Evolutionary conservation across 2,113 vertebrate genomes (phyloP).

Genomic region (Acanthochromis polyacanthus): DNA sequence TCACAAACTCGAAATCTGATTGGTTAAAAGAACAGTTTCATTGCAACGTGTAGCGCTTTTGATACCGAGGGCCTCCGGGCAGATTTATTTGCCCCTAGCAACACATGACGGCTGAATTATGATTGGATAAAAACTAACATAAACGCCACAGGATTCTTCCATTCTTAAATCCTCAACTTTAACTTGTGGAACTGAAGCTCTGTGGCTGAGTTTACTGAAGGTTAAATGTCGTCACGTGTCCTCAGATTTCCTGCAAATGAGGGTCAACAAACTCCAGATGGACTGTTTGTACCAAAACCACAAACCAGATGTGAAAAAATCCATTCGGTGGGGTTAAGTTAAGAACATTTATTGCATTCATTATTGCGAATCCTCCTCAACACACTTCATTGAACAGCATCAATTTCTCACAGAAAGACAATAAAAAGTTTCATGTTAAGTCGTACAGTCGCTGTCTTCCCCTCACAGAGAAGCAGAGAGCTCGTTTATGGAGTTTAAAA

Average conservation of each 20-base stretch:
- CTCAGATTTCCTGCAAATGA: not conserved
- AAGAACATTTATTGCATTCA: constrained; percentile 70
- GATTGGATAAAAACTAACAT: too few relatives aligned
- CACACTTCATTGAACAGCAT: constrained; percentile 25
- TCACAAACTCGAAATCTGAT: too few relatives aligned
- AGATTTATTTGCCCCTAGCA: too few relatives aligned
- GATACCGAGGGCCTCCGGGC: too few relatives aligned
- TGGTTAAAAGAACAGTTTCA: too few relatives aligned
- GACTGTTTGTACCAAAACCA: too few relatives aligned
- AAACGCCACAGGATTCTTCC: too few relatives aligned
- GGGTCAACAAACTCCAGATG: not conserved
- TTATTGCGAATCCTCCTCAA: constrained; percentile 30
- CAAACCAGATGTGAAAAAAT: too few relatives aligned
- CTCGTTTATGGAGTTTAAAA: constrained; percentile 5
- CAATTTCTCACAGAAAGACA: constrained; percentile 8
- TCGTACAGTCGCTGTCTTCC: accelerated
- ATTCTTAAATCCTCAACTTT: too few relatives aligned
- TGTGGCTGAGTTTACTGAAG: not conserved
- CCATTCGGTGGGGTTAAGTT: not conserved
- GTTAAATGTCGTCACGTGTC: not conserved
- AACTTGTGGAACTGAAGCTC: not conserved
- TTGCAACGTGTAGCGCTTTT: too few relatives aligned
- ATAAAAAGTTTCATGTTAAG: not conserved
- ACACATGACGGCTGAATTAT: too few relatives aligned
- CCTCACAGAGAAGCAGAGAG: not conserved